Evolutionary conservation across 2,888 invertebrate genomes (phyloP), one percentile per base, ranked within the genome.

Genomic region (Thereva unica): DNA sequence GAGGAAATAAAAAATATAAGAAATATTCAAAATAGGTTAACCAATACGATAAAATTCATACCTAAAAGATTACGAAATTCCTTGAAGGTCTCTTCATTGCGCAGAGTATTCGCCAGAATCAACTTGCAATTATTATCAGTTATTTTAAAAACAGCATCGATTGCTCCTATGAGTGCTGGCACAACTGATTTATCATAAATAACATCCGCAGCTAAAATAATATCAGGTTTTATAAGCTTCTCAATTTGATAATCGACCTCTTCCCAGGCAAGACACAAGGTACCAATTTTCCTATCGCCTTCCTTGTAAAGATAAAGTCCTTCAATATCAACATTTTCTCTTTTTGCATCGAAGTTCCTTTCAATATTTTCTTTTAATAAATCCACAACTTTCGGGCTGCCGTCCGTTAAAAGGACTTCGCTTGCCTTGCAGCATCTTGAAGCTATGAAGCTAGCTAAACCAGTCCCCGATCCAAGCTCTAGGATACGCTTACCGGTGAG

Each of bases 401-500:
- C 89, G 77, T 93, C 93, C 10, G 88, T 87, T 57, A 92, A 83
- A 63, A 84, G 80, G 53, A 89, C 82, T 55, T 82, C 78, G 63
- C 82, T 78, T 1, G 86, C 84, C 0, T 72, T 38, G 74, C 88
- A 88, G 55, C 80, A 75, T 65, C 84, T 84, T 38, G 85, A 81
- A 44, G 88, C 78, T 4, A 85, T 81, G 44, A 92, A 82, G 12
- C 92, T 91, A 44, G 89, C 85, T 63, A 92, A 83, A 0, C 93
- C 93, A 12, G 89, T 84, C 37, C 93, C 93, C 8, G 90, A 87
- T 8, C 93, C 93, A 4, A 93, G 80, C 81, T 93, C 93, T 4
- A 92, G 73, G 4, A 92, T 75, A 52, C 77, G 81, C 78, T 88
- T 89, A 7, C 81, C 77, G 5, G 73, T 63, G 50, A 91, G 82